Conservation (phyloP, 92 coral and sea anemone genomes). For the Actinernus sp. region DNA sequence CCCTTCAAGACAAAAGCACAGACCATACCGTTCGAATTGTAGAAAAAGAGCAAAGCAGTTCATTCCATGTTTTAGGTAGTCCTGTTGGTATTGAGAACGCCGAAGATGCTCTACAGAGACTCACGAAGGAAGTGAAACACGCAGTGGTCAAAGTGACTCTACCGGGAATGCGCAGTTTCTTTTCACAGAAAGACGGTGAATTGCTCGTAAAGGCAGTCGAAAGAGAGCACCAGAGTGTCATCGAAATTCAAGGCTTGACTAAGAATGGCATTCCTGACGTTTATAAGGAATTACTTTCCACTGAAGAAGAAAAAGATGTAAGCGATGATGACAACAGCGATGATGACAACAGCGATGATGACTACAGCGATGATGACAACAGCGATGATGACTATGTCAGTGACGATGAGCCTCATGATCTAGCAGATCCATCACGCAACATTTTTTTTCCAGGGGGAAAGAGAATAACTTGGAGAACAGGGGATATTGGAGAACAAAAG, state of each 20-base stretch:
- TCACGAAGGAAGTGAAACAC: constrained; percentile 11
- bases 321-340: constrained; percentile 8
- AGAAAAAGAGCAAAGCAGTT: no score
- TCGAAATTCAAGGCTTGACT: constrained; percentile 5
- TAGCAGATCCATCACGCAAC: no score
- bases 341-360: not conserved
- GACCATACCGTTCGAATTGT: no score
- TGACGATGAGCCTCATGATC: no score
- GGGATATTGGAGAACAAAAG: constrained; percentile 17
- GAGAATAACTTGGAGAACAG: constrained; percentile 13
- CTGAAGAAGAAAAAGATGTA: not conserved
- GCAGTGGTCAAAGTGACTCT: not conserved
- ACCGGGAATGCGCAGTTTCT: constrained; percentile 25
- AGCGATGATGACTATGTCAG: no score
- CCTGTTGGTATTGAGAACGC: no score
- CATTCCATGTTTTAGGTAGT: no score
- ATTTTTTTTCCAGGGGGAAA: constrained; percentile 15
- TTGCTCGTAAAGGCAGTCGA: constrained; percentile 6
- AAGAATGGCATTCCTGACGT: no score
- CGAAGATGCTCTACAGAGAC: no score
- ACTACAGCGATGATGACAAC: constrained; percentile 15
- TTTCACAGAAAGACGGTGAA: constrained; percentile 12
- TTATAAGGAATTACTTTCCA: not conserved
- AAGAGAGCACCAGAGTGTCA: constrained; percentile 8
- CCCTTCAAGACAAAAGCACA: no score